Percentiles rank a stretch among this genome's conserved stretches.
Evolutionary conservation across 1,140 invertebrate genomes (phyloP).

Genomic region (Alviniconcha marisindica): DNA sequence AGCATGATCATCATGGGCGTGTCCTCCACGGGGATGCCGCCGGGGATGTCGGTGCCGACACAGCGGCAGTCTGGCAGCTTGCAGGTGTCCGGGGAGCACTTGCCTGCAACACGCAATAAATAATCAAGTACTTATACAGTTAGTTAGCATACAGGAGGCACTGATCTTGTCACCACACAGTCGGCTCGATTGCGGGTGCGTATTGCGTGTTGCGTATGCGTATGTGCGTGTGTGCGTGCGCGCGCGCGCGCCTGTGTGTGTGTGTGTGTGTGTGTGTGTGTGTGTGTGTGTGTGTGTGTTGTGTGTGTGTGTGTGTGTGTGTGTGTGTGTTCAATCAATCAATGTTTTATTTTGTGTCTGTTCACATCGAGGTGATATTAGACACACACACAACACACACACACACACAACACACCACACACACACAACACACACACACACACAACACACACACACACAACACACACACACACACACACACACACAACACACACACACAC

Average conservation of each 20-base stretch:
- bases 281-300: not conserved
- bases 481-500: too few relatives aligned
- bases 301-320: not conserved
- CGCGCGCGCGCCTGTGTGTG: not conserved
- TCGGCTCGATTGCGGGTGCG: not conserved
- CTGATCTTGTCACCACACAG: too few relatives aligned
- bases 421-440: too few relatives aligned
- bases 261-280: not conserved
- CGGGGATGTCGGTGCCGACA: conserved; percentile 82
- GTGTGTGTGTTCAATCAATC: not conserved
- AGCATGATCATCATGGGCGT: conserved; percentile 97
- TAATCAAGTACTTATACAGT: too few relatives aligned
- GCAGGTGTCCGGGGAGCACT: conserved; percentile 48
- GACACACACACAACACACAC: not conserved
- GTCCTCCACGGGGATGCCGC: conserved; percentile 75
- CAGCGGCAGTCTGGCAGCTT: conserved; percentile 54
- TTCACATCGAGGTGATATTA: not conserved
- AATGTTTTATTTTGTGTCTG: not conserved
- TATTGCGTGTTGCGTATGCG: too few relatives aligned
- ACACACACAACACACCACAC: too few relatives aligned
- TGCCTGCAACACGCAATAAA: conserved; percentile 32
- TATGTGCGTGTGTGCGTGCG: not conserved
- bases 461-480: too few relatives aligned
- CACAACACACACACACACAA: too few relatives aligned
- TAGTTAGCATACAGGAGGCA: too few relatives aligned